phyloP scores from a whole-genome alignment of 2,113 vertebrate genomes.

The Atractosteus spatula region DNA sequence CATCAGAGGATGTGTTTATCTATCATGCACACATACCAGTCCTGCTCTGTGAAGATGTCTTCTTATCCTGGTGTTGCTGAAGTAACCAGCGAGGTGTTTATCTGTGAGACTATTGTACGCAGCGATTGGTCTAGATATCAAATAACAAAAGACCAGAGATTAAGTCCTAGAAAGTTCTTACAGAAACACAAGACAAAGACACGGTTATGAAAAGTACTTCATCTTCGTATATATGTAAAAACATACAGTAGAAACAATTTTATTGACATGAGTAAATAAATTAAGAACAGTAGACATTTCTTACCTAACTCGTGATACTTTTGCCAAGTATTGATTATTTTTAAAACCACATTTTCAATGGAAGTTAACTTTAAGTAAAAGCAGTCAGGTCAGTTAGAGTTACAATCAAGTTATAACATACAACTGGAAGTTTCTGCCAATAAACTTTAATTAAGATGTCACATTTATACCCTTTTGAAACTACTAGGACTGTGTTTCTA shows the following conservation, averaged over 20 bases:
- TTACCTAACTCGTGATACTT: no score
- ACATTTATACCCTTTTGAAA: no score
- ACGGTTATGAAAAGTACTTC: constrained; percentile 18
- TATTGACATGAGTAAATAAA: constrained; percentile 34
- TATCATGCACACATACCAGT: constrained; percentile 68
- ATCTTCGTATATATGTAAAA: constrained; percentile 7
- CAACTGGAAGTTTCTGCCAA: no score
- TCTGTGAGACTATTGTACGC: constrained; percentile 92
- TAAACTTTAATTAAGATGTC: no score
- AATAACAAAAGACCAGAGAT: constrained; percentile 17
- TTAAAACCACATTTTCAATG: no score
- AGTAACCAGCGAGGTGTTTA: constrained; percentile 86
- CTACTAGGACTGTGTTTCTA: no score
- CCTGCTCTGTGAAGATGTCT: constrained; percentile 84
- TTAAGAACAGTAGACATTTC: constrained; percentile 16
- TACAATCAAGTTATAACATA: no score
- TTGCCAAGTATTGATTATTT: no score
- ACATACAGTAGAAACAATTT: constrained; percentile 28
- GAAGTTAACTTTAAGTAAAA: no score
- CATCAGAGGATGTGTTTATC: no score
- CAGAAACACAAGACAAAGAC: constrained; percentile 27
- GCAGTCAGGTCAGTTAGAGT: no score
- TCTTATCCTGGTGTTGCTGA: constrained; percentile 82
- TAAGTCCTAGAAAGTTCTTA: constrained; percentile 24
- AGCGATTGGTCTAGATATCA: constrained; percentile 67